These are phyloP conservation scores for Zonitis immaculata DNA, from an alignment of 2,888 invertebrate genomes.

Conservation along the genomic window DNA sequence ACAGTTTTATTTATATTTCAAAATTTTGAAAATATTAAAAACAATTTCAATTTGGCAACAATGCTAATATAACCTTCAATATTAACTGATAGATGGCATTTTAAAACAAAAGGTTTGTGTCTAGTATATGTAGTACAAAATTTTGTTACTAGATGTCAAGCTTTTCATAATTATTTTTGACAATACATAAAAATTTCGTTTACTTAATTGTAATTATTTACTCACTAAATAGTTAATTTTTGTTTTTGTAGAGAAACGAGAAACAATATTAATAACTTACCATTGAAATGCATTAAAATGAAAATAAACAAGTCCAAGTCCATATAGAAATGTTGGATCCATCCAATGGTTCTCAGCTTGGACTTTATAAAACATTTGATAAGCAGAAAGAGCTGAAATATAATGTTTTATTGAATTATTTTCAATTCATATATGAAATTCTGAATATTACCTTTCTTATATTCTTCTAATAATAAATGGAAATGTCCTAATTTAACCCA, in stretches of 20 bases:
- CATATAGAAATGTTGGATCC: slow-evolving; percentile 88
- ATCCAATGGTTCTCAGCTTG: slow-evolving; percentile 77
- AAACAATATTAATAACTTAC: slow-evolving; percentile 59
- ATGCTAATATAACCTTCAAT: too few relatives aligned
- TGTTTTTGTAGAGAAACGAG: background rate
- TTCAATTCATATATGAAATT: background rate
- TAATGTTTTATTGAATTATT: background rate
- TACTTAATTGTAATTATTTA: background rate
- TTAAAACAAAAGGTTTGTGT: too few relatives aligned
- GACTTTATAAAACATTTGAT: slow-evolving; percentile 84
- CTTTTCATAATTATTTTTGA: too few relatives aligned
- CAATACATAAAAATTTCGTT: too few relatives aligned
- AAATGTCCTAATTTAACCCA: slow-evolving; percentile 95
- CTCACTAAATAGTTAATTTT: background rate
- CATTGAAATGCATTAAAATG: slow-evolving; percentile 94
- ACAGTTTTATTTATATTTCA: too few relatives aligned
- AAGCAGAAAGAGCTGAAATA: slow-evolving; percentile 89
- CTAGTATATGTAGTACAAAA: too few relatives aligned
- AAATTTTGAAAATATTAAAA: too few relatives aligned
- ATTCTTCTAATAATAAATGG: slow-evolving; percentile 88
- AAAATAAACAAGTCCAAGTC: slow-evolving; percentile 92
- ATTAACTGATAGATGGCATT: too few relatives aligned
- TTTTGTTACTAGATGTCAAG: too few relatives aligned
- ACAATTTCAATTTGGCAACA: too few relatives aligned
- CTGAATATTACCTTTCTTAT: slow-evolving; percentile 74